These are phyloP conservation scores for Toxostoma redivivum DNA, from an alignment of 2,113 vertebrate species.

Conservation along the genomic window DNA sequence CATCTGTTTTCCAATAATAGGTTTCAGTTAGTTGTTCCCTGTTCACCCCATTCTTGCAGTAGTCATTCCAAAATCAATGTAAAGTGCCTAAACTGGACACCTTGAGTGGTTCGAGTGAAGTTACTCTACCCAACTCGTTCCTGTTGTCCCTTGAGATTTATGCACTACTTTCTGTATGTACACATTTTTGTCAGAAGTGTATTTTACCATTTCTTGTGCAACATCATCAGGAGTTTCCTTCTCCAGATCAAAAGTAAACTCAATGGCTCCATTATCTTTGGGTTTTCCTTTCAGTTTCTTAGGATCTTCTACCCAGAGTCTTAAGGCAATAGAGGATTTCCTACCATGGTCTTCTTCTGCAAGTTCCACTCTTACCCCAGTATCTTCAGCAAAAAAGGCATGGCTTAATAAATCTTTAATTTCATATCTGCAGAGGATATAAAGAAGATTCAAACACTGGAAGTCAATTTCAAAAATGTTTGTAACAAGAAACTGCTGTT, in stretches of 20 bases:
- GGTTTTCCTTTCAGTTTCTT: slow-evolving; percentile 98
- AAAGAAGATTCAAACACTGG: slow-evolving; percentile 1
- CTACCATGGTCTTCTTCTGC: slow-evolving; percentile 95
- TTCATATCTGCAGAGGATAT: slow-evolving; percentile 81
- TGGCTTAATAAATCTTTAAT: slow-evolving; percentile 98
- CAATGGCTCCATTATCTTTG: slow-evolving; percentile 96
- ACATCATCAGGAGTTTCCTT: slow-evolving; percentile 93
- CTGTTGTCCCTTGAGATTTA: slow-evolving; percentile 5
- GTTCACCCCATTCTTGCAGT: not conserved
- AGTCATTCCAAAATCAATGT: not conserved
- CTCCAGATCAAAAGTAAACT: slow-evolving; percentile 94
- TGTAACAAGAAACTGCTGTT: not conserved
- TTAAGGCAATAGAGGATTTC: slow-evolving; percentile 91
- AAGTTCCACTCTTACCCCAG: slow-evolving; percentile 95
- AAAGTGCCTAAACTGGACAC: not conserved
- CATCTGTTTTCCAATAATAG: not conserved
- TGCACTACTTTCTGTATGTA: not conserved
- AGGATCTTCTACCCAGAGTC: slow-evolving; percentile 97
- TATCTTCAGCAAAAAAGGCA: slow-evolving; percentile 98
- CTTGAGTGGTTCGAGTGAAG: not conserved
- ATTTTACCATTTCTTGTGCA: slow-evolving; percentile 98
- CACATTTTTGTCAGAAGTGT: slow-evolving; percentile 5
- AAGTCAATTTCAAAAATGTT: not conserved
- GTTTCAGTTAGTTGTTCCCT: not conserved
- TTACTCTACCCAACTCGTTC: not conserved